A percentile compares a stretch with the other conserved stretches of the same genome.
Evolutionary conservation across 2,888 invertebrate species (phyloP).

Genomic region (Ganaspis brasiliensis): DNA sequence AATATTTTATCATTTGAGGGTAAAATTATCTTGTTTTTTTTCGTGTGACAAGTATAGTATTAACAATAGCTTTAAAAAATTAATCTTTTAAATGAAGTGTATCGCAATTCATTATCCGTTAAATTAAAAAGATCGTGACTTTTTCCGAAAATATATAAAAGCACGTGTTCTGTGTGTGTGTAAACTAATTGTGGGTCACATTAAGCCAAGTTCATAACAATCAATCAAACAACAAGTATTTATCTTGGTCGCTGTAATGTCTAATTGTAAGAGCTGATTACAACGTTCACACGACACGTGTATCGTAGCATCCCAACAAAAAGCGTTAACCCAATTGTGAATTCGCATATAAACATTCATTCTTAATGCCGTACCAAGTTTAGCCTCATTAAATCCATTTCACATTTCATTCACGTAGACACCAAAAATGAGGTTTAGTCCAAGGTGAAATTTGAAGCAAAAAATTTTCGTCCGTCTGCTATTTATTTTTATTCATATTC

Average conservation of each 20-base stretch:
- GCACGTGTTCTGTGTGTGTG: too few relatives aligned
- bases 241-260: not conserved
- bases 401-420: constrained; percentile 27
- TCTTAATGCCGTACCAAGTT: constrained; percentile 17
- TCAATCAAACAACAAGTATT: not conserved
- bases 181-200: not conserved
- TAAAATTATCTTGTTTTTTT: too few relatives aligned
- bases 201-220: too few relatives aligned
- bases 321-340: constrained; percentile 25
- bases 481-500: not conserved
- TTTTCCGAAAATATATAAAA: too few relatives aligned
- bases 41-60: too few relatives aligned
- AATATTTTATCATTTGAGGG: too few relatives aligned
- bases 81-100: too few relatives aligned
- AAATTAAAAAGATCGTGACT: too few relatives aligned
- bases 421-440: constrained; percentile 23
- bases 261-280: not conserved
- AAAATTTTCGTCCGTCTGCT: not conserved
- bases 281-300: not conserved
- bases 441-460: not conserved
- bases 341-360: constrained; percentile 21
- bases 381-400: constrained; percentile 14
- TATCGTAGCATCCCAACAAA: constrained; percentile 6
- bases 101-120: too few relatives aligned
- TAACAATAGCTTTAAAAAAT: too few relatives aligned